phyloP scores from a whole-genome alignment of 2,113 vertebrate genomes.

The Hipposideros armiger region DNA sequence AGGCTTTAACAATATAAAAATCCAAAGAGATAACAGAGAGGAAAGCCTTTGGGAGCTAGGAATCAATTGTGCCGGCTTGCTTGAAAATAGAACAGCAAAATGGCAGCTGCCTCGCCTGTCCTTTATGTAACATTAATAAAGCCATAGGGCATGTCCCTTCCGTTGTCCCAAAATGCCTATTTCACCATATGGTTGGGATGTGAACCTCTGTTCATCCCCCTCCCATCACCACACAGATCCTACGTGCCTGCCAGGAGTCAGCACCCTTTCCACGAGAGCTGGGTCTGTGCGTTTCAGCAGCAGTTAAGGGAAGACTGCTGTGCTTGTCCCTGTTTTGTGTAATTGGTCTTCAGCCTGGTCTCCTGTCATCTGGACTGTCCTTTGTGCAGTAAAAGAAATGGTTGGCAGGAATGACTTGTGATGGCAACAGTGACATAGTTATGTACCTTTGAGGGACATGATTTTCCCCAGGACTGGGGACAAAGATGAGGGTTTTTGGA shows the following conservation, averaged over 20 bases:
- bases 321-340: slow-evolving; percentile 25
- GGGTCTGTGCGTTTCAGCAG: slow-evolving; percentile 64
- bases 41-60: neutral
- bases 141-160: neutral
- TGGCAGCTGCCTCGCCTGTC: neutral
- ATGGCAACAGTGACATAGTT: slow-evolving; percentile 79
- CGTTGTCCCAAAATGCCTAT: neutral
- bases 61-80: neutral
- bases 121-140: neutral
- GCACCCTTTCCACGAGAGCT: neutral
- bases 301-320: neutral
- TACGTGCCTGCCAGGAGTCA: rapidly evolving
- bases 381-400: slow-evolving; percentile 80
- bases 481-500: slow-evolving; percentile 50
- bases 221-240: neutral
- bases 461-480: slow-evolving; percentile 58
- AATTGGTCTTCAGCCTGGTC: slow-evolving; percentile 72
- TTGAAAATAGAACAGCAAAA: neutral
- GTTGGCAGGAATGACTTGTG: slow-evolving; percentile 70
- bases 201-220: neutral
- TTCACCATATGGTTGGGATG: neutral
- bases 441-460: slow-evolving; percentile 34
- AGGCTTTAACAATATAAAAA: slow-evolving; percentile 65
- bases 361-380: slow-evolving; percentile 53
- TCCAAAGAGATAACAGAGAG: slow-evolving; percentile 12